Evolutionary conservation across 1,140 invertebrate genomes (phyloP).

Genomic region (Drosophila lacertosa): DNA sequence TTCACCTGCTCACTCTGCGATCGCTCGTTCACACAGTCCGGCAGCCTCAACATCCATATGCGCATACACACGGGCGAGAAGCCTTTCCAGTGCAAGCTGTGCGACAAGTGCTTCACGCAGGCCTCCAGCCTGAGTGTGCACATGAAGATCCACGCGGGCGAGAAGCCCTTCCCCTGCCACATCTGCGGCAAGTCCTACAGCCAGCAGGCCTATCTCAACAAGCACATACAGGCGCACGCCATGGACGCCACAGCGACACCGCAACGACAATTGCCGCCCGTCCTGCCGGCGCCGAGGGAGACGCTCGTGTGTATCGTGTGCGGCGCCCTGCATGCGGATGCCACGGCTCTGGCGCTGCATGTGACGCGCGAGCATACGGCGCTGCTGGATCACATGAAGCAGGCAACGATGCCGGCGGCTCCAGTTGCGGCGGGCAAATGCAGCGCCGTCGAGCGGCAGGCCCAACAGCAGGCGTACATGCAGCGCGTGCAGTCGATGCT

Average conservation of each 20-base stretch:
- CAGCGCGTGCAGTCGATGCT: constrained; percentile 65
- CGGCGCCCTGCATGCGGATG: constrained; percentile 70
- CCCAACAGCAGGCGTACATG: constrained; percentile 68
- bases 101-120: constrained; percentile 87
- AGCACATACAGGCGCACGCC: constrained; percentile 76
- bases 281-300: constrained; percentile 39
- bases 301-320: constrained; percentile 78
- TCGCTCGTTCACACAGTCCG: constrained; percentile 89
- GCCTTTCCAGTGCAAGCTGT: constrained; percentile 86
- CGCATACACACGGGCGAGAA: constrained; percentile 87
- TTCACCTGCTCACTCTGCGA: constrained; percentile 88
- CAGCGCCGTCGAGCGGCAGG: constrained; percentile 43
- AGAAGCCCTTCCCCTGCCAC: constrained; percentile 80
- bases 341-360: constrained; percentile 69
- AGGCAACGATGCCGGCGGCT: constrained; percentile 16
- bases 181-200: constrained; percentile 83
- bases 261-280: not conserved
- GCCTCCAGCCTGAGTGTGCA: constrained; percentile 87
- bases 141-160: constrained; percentile 86
- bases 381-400: constrained; percentile 69
- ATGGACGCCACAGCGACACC: constrained; percentile 35
- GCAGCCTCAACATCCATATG: constrained; percentile 90
- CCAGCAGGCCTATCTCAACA: constrained; percentile 82
- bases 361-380: constrained; percentile 74
- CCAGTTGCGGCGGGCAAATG: constrained; percentile 39